phyloP scores from a whole-genome alignment of 2,113 vertebrate genomes.

The Tursiops truncatus region DNA sequence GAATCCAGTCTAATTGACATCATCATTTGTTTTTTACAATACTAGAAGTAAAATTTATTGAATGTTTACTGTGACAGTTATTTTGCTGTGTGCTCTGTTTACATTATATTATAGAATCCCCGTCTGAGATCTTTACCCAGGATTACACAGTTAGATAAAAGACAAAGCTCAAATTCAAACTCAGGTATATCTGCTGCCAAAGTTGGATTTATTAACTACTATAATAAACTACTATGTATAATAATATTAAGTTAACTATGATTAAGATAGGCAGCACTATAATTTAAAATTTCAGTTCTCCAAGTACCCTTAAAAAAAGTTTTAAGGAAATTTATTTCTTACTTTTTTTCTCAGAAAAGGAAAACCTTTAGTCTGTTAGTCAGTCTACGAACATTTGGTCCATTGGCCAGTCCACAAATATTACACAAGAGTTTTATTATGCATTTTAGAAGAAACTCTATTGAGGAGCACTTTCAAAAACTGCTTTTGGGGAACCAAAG shows the following conservation, averaged over 20 bases:
- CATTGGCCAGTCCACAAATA: background rate
- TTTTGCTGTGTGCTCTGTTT: background rate
- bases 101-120: background rate
- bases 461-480: background rate
- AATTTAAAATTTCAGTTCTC: background rate
- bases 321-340: background rate
- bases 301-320: background rate
- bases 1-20: background rate
- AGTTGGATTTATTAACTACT: background rate
- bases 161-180: background rate
- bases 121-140: background rate
- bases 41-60: background rate
- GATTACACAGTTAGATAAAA: background rate
- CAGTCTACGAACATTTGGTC: background rate
- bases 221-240: background rate
- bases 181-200: background rate
- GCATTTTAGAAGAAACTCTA: background rate
- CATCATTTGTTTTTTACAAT: constrained; percentile 20
- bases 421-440: background rate
- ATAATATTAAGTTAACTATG: background rate
- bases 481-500: constrained; percentile 1
- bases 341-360: background rate
- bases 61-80: background rate
- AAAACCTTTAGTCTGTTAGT: background rate
- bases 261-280: background rate